Base-by-base conservation (phyloP, 2,888 invertebrate species). In the Gastracanthus pulcherrimus region DNA sequence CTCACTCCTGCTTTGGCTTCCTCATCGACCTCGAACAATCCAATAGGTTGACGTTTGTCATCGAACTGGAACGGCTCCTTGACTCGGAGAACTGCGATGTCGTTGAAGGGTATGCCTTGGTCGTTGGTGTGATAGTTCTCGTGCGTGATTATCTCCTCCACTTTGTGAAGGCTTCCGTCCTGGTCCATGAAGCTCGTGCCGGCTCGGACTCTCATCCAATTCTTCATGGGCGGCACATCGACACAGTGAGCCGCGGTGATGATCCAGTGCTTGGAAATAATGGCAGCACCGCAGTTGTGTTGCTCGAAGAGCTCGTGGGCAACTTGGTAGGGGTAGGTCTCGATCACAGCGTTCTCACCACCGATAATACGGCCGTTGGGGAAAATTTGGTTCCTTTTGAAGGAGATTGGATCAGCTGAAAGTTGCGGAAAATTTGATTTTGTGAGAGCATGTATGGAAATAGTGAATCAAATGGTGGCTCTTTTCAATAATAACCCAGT, bases 181-280 rank as follows among this genome's bases (percentile, higher is more conserved):
- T 85, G 64, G 55, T 90, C 86, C 11, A 89, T 92, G 34, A 91
- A 92, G 0, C 93, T 93, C 11, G 93, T 93, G 3, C 94, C 94
- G 1, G 93, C 92, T 0, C 94, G 92, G 0, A 94, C 87, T 16
- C 85, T 58, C 62, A 76, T 62, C 9, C 1, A 0, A n/a, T n/a
- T n/a, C n/a, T n/a, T n/a, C 0, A 3, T 9, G 34, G 16, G 34
- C 4, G 36, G 1, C 7, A 7, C 6, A 11, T 5, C 19, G 3
- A 36, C 36, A 83, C 94, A 94, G 86, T 94, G 94, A 0, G 93
- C 94, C 6, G 94, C 94, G 0, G 94, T 94, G 0, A 94, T 72
- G 1, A 94, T 89, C 3, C 92, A 92, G 48, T 92, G 89, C 7
- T 86, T 88, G 34, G 92, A 92, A 13, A 94, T 90, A 16, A 94